A percentile compares a stretch with the other conserved stretches of the same genome.
Evolutionary conservation across 2,797 vertebrate species (phyloP).

Genomic region (Gymnothorax javanicus): DNA sequence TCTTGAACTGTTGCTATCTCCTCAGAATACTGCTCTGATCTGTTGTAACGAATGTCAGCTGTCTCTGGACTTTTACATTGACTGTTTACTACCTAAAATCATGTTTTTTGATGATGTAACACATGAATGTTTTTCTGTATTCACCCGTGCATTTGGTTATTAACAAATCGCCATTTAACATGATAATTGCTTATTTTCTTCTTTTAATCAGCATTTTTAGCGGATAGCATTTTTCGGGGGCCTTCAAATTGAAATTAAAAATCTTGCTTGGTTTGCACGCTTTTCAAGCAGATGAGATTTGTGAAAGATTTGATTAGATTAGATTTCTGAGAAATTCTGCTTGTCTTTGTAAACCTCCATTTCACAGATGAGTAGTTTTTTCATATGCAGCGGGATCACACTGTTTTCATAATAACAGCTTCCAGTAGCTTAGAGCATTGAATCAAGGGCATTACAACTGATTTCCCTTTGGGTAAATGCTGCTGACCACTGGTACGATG

Average conservation of each 20-base stretch:
- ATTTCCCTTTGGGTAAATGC: not conserved
- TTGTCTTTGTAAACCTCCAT: not conserved
- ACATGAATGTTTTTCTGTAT: not conserved
- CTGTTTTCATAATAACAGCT: not conserved
- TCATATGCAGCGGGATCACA: not conserved
- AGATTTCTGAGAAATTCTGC: not conserved
- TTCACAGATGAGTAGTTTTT: not conserved
- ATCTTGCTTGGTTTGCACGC: not conserved
- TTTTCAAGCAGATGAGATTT: not conserved
- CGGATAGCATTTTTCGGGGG: not conserved
- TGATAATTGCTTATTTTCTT: not conserved
- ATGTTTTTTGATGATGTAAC: slow-evolving; percentile 8
- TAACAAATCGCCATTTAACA: not conserved
- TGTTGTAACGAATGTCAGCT: not conserved
- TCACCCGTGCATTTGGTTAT: not conserved
- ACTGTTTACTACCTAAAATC: slow-evolving; percentile 11
- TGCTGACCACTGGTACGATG: not conserved
- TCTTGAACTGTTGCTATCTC: slow-evolving; percentile 8
- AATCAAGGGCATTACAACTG: not conserved
- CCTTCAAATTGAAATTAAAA: not conserved
- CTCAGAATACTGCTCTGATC: not conserved
- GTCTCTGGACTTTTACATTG: not conserved
- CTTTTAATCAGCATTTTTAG: not conserved
- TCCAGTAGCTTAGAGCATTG: not conserved
- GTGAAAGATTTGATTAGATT: not conserved